phyloP scores from a whole-genome alignment of 1,140 invertebrate species.

The Atta texana region DNA sequence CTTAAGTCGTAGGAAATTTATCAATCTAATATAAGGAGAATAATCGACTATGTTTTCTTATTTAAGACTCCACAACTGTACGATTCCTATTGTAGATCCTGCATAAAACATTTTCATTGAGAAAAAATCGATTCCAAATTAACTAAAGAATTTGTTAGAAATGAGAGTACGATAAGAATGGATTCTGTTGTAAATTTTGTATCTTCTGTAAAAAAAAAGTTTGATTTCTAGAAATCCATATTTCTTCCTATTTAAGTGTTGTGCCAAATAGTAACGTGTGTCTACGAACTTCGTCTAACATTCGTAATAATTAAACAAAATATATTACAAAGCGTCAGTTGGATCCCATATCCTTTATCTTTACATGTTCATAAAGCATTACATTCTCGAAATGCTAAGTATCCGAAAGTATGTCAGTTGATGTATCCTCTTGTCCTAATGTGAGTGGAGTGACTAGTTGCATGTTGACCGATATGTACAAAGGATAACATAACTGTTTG shows the following conservation, averaged over 20 bases:
- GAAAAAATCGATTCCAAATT: neutral
- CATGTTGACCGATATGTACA: conserved; percentile 90
- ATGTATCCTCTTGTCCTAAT: conserved; percentile 73
- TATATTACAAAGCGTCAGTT: conserved; percentile 42
- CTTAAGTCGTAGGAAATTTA: too few relatives aligned
- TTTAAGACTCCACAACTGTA: too few relatives aligned
- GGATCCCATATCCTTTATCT: conserved; percentile 51
- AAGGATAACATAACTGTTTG: conserved; percentile 88
- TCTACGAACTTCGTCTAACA: conserved; percentile 27
- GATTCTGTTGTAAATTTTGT: neutral
- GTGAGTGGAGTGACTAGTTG: conserved; percentile 88
- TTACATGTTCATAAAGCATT: conserved; percentile 17
- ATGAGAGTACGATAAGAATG: neutral
- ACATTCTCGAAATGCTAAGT: conserved; percentile 72
- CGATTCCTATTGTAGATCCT: too few relatives aligned
- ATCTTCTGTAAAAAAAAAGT: neutral
- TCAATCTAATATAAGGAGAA: too few relatives aligned
- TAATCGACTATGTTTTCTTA: too few relatives aligned
- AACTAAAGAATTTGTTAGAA: conserved; percentile 6
- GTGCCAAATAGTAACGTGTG: conserved; percentile 58
- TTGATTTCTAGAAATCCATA: conserved; percentile 45
- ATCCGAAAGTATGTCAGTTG: conserved; percentile 69
- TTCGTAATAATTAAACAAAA: conserved; percentile 33
- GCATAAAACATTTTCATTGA: neutral
- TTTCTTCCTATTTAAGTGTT: conserved; percentile 48